Evolutionary conservation across 2,113 vertebrate genomes (phyloP), one percentile per base, ranked within the genome.

Genomic region (Leucosticte australis): DNA sequence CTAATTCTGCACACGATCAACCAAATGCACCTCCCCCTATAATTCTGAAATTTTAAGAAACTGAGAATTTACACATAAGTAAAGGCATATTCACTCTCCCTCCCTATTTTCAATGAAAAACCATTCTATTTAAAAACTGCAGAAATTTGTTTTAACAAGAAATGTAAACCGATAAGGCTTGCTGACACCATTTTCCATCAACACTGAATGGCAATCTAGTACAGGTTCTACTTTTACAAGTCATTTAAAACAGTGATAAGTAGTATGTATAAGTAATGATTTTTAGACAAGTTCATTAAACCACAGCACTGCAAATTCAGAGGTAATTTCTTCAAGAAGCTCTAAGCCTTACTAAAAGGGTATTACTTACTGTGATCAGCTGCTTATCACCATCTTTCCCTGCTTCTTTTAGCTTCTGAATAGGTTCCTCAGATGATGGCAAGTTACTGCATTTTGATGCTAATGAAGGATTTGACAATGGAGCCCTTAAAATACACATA

Each of bases 361-460:
- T 69, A 50, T 83, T 89, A 98, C 98, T 99, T 97, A 99, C 99
- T 94, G 98, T 98, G 65, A 98, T 97, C 65, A 98, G 97, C 93
- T 99, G 99, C 85, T 98, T 98, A 92, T 97, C 97, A 94, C 97
- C 96, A 89, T 98, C 98, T 98, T 98, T 99, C 85, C 98, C 98
- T 37, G 97, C 93, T 96, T 99, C 98, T 97, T 98, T 99, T 83
- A 99, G 80, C 95, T 98, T 99, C 93, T 98, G 98, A 95, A 98
- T 97, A 90, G 98, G 98, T 33, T 98, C 95, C 39, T 99, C 99
- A 52, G 98, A 98, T 9, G 97, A 93, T 67, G 97, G 94, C 92
- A 97, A 90, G 35, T 87, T 95, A 82, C 90, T 96, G 94, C 90
- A 98, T 80, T 97, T 98, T 79, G 95, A 94, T 91, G 93, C 24